Percentiles rank a stretch among this genome's conserved stretches.
Evolutionary conservation across 2,113 vertebrate genomes (phyloP).

Genomic region (Pseudorasbora parva): DNA sequence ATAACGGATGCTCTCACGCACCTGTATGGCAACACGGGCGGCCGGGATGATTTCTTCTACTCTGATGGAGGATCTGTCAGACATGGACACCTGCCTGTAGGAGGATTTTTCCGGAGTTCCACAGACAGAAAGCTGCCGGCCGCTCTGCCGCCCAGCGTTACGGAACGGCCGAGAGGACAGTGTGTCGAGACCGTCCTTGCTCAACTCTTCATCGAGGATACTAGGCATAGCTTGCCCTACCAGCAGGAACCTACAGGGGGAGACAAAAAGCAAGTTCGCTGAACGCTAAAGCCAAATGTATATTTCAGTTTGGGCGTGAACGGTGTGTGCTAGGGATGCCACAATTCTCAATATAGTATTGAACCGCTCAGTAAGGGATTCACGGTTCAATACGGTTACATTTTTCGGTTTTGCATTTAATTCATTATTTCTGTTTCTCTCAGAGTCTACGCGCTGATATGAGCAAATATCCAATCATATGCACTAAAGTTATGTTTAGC

Average conservation of each 20-base stretch:
- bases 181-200: conserved; percentile 88
- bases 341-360: too few relatives aligned
- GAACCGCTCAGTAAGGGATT: too few relatives aligned
- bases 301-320: too few relatives aligned
- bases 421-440: too few relatives aligned
- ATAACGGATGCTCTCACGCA: conserved; percentile 53
- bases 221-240: conserved; percentile 96
- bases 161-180: conserved; percentile 96
- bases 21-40: conserved; percentile 96
- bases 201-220: conserved; percentile 87
- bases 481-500: too few relatives aligned
- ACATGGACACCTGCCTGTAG: conserved; percentile 93
- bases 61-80: conserved; percentile 95
- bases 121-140: conserved; percentile 92
- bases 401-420: too few relatives aligned
- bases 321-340: too few relatives aligned
- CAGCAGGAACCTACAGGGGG: conserved; percentile 86
- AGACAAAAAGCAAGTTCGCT: not conserved
- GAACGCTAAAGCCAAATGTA: not conserved
- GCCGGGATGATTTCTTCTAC: conserved; percentile 98
- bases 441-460: too few relatives aligned
- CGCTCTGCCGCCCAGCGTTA: conserved; percentile 84
- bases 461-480: too few relatives aligned
- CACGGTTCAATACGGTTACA: too few relatives aligned
- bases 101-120: conserved; percentile 96